These are phyloP conservation scores for Pedetes capensis DNA, from an alignment of 2,113 vertebrate genomes.

Conservation along the genomic window DNA sequence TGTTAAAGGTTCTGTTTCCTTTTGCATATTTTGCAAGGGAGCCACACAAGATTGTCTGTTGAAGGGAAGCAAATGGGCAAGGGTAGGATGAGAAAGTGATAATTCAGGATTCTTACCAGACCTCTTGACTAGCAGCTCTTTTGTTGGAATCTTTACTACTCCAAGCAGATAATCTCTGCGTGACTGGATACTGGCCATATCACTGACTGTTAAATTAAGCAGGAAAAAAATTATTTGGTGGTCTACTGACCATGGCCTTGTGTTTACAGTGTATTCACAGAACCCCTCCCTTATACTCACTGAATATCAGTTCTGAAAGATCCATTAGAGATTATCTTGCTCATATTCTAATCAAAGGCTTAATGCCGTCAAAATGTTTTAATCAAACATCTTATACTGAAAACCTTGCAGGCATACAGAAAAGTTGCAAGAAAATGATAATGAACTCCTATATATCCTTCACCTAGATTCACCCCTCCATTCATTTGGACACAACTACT, in stretches of 20 bases:
- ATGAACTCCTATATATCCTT: background rate
- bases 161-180: slow-evolving; percentile 83
- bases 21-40: background rate
- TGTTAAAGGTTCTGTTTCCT: background rate
- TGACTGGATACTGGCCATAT: slow-evolving; percentile 45
- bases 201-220: slow-evolving; percentile 70
- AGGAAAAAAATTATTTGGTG: slow-evolving; percentile 34
- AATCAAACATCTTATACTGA: slow-evolving; percentile 20
- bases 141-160: slow-evolving; percentile 82
- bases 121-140: slow-evolving; percentile 82
- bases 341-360: background rate
- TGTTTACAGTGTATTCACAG: background rate
- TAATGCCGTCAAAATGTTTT: background rate
- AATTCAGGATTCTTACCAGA: slow-evolving; percentile 80
- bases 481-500: background rate
- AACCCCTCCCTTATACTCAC: background rate
- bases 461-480: background rate
- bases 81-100: background rate
- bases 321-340: background rate
- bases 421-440: background rate
- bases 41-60: background rate
- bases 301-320: background rate
- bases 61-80: slow-evolving; percentile 4
- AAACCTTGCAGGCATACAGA: slow-evolving; percentile 30
- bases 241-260: background rate